These are phyloP conservation scores for Microchirus variegatus DNA, from an alignment of 2,797 vertebrate species.

Conservation along the genomic window DNA sequence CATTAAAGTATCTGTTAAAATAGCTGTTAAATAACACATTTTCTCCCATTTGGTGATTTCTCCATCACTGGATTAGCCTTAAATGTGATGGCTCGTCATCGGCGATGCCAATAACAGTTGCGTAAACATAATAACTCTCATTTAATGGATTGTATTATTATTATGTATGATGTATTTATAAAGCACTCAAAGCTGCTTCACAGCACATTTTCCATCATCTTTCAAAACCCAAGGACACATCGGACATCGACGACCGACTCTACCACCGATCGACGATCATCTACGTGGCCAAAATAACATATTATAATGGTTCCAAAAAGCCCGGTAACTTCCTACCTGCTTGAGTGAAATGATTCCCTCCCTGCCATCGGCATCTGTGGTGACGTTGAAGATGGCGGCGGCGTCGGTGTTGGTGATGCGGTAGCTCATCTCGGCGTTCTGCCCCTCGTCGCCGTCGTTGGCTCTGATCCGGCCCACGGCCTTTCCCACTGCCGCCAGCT, in stretches of 20 bases:
- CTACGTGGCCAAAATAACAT: too few species aligned
- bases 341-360: constrained; percentile 91
- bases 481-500: constrained; percentile 89
- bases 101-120: too few species aligned
- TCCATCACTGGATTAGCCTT: background rate
- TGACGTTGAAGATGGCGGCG: constrained; percentile 87
- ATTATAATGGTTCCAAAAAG: background rate
- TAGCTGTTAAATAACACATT: too few species aligned
- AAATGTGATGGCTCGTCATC: background rate
- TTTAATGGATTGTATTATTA: too few species aligned
- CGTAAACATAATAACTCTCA: background rate
- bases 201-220: too few species aligned
- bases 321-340: constrained; percentile 80
- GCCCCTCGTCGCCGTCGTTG: constrained; percentile 88
- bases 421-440: constrained; percentile 92
- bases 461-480: constrained; percentile 93
- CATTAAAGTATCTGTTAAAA: too few species aligned
- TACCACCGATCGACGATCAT: too few species aligned
- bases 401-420: constrained; percentile 90
- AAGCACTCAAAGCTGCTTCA: too few species aligned
- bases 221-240: too few species aligned
- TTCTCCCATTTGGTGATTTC: background rate
- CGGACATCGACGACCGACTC: too few species aligned
- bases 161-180: too few species aligned
- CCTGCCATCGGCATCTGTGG: constrained; percentile 85